These are phyloP conservation scores for Lamprologus tigripictilis DNA, from an alignment of 2,113 vertebrate genomes.

Conservation along the genomic window DNA sequence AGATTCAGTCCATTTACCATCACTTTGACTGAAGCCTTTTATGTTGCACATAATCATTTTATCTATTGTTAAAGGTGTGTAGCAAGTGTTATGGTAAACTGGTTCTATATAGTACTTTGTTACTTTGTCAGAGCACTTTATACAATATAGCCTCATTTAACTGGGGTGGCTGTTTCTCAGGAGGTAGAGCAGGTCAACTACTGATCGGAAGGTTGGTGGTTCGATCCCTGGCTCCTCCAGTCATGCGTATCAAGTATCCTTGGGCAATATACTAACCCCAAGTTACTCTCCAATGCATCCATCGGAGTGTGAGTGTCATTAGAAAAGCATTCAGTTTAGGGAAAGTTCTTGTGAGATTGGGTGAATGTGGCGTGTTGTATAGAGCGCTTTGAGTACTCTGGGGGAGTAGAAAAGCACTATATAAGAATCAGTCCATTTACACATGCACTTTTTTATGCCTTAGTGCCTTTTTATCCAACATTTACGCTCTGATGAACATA, in stretches of 20 bases:
- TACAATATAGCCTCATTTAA: not conserved
- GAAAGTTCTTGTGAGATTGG: not conserved
- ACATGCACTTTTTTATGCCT: not conserved
- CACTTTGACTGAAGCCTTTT: not conserved
- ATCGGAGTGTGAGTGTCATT: rapidly evolving
- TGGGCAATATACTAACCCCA: not conserved
- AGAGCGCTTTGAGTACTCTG: rapidly evolving
- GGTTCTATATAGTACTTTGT: not conserved
- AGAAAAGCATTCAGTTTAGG: not conserved
- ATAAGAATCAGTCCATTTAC: not conserved
- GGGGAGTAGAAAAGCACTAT: not conserved
- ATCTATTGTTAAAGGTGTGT: not conserved
- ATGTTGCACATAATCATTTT: not conserved
- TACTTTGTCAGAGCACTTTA: not conserved
- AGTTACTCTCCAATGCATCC: not conserved
- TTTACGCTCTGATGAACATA: not conserved
- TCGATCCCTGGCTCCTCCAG: not conserved
- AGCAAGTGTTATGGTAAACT: not conserved
- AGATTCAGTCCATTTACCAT: not conserved
- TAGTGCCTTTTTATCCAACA: not conserved
- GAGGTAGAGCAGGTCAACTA: rapidly evolving
- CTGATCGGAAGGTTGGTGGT: not conserved
- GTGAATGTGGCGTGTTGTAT: not conserved
- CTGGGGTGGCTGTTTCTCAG: rapidly evolving
- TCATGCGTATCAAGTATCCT: rapidly evolving